A percentile compares a stretch with the other conserved stretches of the same genome.
phyloP scores from a whole-genome alignment of 2,888 invertebrate species.

The Falcaria lacertinaria region DNA sequence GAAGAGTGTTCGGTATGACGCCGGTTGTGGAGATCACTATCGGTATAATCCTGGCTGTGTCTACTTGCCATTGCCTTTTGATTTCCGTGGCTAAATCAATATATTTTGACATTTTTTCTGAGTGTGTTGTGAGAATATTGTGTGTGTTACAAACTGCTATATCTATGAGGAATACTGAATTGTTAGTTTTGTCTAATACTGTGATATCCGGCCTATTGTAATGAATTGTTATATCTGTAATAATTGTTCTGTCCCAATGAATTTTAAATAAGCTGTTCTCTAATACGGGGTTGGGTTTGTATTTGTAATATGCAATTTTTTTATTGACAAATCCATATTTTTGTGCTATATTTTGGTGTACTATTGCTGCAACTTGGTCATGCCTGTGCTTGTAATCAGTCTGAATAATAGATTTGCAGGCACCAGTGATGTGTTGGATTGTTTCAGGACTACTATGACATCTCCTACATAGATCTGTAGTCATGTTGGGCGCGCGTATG shows the following conservation, averaged over 20 bases:
- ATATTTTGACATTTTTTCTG: background rate
- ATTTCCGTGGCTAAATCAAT: background rate
- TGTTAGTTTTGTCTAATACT: no score
- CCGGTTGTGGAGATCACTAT: no score
- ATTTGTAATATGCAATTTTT: background rate
- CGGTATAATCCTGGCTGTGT: background rate
- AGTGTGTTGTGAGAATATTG: background rate
- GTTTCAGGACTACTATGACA: constrained; percentile 3
- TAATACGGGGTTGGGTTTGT: background rate
- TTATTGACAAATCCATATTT: background rate
- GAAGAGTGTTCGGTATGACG: no score
- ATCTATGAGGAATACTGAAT: no score
- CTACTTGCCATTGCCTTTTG: background rate
- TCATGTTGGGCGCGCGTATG: background rate
- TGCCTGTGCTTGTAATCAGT: constrained; percentile 8
- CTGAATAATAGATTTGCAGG: constrained; percentile 3
- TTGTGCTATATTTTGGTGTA: background rate
- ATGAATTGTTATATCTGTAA: no score
- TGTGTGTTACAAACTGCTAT: no score
- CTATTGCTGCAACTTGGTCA: constrained; percentile 6
- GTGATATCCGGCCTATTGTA: no score
- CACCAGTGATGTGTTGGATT: constrained; percentile 9
- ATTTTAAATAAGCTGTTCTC: no score
- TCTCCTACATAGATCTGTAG: background rate
- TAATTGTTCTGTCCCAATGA: no score